Conservation (phyloP, 2,888 invertebrate genomes). For the Coenonympha arcania region DNA sequence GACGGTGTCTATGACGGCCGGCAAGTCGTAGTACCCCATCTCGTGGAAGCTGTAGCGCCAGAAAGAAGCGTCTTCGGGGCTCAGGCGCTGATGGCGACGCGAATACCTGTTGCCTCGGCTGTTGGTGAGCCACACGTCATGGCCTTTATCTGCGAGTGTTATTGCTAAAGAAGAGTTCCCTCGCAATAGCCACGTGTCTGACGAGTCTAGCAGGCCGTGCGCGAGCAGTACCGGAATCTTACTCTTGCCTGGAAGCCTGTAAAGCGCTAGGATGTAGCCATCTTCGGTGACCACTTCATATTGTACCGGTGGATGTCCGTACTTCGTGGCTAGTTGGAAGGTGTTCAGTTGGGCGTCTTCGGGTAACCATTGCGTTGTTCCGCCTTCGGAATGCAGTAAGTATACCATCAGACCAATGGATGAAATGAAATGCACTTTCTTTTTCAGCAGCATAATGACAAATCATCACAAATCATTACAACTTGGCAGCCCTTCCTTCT, state of each 20-base stretch:
- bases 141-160: conserved; percentile 30
- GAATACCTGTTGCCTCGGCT: conserved; percentile 76
- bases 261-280: conserved; percentile 36
- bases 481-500: too few relatives aligned
- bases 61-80: conserved; percentile 46
- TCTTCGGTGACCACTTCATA: conserved; percentile 36
- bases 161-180: conserved; percentile 34
- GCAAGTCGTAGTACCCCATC: conserved; percentile 78
- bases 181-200: conserved; percentile 34
- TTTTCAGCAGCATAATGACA: too few relatives aligned
- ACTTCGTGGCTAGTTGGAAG: conserved; percentile 26
- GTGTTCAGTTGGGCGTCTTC: conserved; percentile 20
- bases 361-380: background rate
- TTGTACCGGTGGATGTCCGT: conserved; percentile 27
- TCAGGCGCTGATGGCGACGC: conserved; percentile 56
- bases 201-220: conserved; percentile 35
- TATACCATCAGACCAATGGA: too few relatives aligned
- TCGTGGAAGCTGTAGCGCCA: conserved; percentile 78
- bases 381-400: too few relatives aligned
- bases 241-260: conserved; percentile 30
- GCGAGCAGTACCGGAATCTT: conserved; percentile 30
- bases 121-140: conserved; percentile 47
- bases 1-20: conserved; percentile 70
- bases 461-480: too few relatives aligned
- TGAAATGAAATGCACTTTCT: too few relatives aligned